These are phyloP conservation scores for Pinna nobilis DNA, from an alignment of 1,140 invertebrate species.

Conservation along the genomic window DNA sequence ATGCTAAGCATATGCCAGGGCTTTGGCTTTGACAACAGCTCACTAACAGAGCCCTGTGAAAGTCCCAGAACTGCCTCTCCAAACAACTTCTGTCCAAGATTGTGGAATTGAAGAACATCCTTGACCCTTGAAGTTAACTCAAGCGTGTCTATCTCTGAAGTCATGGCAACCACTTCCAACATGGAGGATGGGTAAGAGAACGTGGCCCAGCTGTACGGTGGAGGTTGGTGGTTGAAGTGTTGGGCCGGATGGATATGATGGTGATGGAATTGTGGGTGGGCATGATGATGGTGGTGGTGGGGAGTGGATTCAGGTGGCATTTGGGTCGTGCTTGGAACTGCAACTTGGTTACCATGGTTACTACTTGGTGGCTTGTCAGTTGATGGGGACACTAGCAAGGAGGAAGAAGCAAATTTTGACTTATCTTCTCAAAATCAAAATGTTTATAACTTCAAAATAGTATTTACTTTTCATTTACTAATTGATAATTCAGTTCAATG, in stretches of 20 bases:
- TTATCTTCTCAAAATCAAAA: too few relatives aligned
- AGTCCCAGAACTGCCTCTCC: constrained; percentile 96
- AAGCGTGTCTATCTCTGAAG: constrained; percentile 96
- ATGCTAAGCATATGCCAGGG: constrained; percentile 99
- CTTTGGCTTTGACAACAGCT: constrained; percentile 97
- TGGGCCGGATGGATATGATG: constrained; percentile 51
- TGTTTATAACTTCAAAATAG: too few relatives aligned
- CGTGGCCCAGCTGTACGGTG: constrained; percentile 57
- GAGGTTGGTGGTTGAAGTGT: constrained; percentile 44
- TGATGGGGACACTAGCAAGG: constrained; percentile 40
- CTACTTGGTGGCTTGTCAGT: constrained; percentile 33
- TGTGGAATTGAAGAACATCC: constrained; percentile 95
- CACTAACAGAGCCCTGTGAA: constrained; percentile 97
- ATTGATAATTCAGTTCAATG: too few relatives aligned
- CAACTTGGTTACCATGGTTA: constrained; percentile 16
- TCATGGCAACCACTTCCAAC: constrained; percentile 94
- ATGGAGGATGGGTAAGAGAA: constrained; percentile 69
- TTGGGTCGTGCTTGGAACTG: constrained; percentile 30
- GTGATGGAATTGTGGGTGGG: constrained; percentile 47
- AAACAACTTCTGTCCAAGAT: constrained; percentile 98
- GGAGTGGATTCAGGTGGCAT: constrained; percentile 42
- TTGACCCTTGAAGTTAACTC: constrained; percentile 98
- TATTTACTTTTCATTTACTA: too few relatives aligned
- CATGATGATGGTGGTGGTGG: constrained; percentile 42
- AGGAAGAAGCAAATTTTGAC: constrained; percentile 39